Percentiles rank a stretch among this genome's conserved stretches.
Conservation (phyloP, 92 coral and sea anemone genomes). For the Scolanthus callimorphus region DNA sequence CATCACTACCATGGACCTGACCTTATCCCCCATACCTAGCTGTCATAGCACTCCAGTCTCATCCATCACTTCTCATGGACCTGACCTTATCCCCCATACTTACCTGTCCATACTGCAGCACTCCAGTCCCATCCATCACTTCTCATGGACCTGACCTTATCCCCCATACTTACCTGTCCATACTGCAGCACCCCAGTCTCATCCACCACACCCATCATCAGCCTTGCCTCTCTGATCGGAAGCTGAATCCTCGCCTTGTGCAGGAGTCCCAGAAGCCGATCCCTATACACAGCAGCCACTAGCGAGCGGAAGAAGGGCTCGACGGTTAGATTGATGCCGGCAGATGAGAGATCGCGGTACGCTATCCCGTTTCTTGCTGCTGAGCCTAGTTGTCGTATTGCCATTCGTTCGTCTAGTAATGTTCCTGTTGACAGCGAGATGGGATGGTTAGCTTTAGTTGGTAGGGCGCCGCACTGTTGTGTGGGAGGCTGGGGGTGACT, state of each 20-base stretch:
- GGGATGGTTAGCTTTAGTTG: too few relatives aligned
- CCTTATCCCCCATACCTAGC: too few relatives aligned
- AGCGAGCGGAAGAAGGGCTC: slow-evolving; percentile 93
- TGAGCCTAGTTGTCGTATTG: slow-evolving; percentile 68
- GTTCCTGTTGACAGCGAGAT: too few relatives aligned
- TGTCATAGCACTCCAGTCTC: slow-evolving; percentile 79
- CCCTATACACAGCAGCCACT: slow-evolving; percentile 81
- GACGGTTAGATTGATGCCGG: slow-evolving; percentile 78
- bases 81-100: too few relatives aligned
- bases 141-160: too few relatives aligned
- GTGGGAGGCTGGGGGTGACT: too few relatives aligned
- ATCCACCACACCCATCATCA: slow-evolving; percentile 99
- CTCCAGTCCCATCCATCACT: slow-evolving; percentile 95
- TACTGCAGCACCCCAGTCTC: slow-evolving; percentile 76
- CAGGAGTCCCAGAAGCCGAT: slow-evolving; percentile 72
- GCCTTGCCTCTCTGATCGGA: slow-evolving; percentile 79
- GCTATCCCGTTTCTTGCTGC: slow-evolving; percentile 80
- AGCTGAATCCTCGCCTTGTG: slow-evolving; percentile 82
- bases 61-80: too few relatives aligned
- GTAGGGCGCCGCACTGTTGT: too few relatives aligned
- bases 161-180: slow-evolving; percentile 73
- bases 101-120: slow-evolving; percentile 79
- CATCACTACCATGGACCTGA: slow-evolving; percentile 99
- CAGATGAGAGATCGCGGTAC: slow-evolving; percentile 58
- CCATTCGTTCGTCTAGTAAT: slow-evolving; percentile 81